Percentiles rank a stretch among this genome's conserved stretches.
phyloP scores from a whole-genome alignment of 1,140 invertebrate genomes.

The Drosophila bipectinata region DNA sequence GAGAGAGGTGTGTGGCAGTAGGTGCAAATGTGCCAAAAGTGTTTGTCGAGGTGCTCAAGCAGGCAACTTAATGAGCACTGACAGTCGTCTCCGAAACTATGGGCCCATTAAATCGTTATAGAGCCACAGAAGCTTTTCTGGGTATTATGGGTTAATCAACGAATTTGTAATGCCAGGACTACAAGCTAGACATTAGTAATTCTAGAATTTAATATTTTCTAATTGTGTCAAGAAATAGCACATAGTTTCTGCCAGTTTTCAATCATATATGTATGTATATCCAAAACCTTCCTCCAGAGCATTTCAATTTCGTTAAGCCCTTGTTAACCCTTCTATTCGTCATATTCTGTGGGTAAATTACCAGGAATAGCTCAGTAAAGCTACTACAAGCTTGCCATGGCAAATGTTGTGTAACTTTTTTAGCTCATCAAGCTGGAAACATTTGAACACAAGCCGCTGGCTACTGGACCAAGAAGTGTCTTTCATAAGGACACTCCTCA shows the following conservation, averaged over 20 bases:
- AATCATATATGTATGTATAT: no score
- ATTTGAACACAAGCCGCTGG: constrained; percentile 62
- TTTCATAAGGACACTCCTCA: constrained; percentile 8
- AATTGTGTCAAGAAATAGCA: not conserved
- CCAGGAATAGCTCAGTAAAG: constrained; percentile 30
- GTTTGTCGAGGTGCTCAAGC: constrained; percentile 67
- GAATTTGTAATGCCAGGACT: constrained; percentile 2
- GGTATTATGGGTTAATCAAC: constrained; percentile 32
- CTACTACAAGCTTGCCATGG: constrained; percentile 40
- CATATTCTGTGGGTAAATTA: constrained; percentile 11
- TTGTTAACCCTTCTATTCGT: constrained; percentile 10
- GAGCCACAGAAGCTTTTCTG: constrained; percentile 16
- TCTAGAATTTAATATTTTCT: not conserved
- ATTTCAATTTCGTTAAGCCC: constrained; percentile 27
- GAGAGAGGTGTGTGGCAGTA: constrained; percentile 23
- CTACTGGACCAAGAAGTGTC: constrained; percentile 33
- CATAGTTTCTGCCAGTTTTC: no score
- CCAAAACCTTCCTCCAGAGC: constrained; percentile 7
- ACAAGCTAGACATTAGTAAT: not conserved
- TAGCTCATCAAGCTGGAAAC: constrained; percentile 78
- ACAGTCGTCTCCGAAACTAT: constrained; percentile 51
- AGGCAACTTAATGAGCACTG: constrained; percentile 68
- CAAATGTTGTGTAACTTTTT: constrained; percentile 69
- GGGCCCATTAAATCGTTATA: constrained; percentile 44
- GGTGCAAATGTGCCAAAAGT: constrained; percentile 77